A percentile compares a stretch with the other conserved stretches of the same genome.
phyloP scores from a whole-genome alignment of 2,888 invertebrate species.

The Meganola albula region DNA sequence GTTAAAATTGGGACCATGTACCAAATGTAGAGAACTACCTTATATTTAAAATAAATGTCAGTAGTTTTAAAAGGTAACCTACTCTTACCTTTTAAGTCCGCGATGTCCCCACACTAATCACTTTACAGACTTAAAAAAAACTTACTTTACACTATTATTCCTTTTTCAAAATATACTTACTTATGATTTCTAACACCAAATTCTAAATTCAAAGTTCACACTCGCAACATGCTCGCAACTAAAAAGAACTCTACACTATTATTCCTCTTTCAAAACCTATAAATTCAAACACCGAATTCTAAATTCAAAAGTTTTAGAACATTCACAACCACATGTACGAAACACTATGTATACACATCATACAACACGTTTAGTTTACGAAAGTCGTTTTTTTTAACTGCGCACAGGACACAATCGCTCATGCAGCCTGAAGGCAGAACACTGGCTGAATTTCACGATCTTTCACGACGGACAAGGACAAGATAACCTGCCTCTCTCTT shows the following conservation, averaged over 20 bases:
- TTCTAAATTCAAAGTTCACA: no score
- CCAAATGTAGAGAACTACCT: no score
- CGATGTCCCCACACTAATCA: constrained; percentile 23
- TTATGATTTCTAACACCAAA: no score
- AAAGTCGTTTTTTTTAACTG: constrained; percentile 18
- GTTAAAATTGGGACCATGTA: no score
- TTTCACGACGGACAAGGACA: constrained; percentile 30
- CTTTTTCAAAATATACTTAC: no score
- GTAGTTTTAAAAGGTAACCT: no score
- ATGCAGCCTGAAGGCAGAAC: constrained; percentile 27
- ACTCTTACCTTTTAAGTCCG: no score
- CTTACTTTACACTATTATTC: constrained; percentile 13
- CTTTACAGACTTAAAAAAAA: constrained; percentile 20
- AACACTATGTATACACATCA: constrained; percentile 25
- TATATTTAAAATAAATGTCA: no score
- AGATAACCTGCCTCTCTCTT: constrained; percentile 19
- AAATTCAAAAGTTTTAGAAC: constrained; percentile 17
- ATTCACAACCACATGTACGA: constrained; percentile 37
- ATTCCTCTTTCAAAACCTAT: no score
- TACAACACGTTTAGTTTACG: constrained; percentile 33
- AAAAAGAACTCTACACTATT: no score
- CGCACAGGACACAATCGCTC: constrained; percentile 26
- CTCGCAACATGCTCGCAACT: no score
- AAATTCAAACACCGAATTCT: no score
- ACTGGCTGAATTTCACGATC: constrained; percentile 35